Evolutionary conservation across 2,797 vertebrate genomes (phyloP), one percentile per base, ranked within the genome.

Genomic region (Gouania willdenowi): DNA sequence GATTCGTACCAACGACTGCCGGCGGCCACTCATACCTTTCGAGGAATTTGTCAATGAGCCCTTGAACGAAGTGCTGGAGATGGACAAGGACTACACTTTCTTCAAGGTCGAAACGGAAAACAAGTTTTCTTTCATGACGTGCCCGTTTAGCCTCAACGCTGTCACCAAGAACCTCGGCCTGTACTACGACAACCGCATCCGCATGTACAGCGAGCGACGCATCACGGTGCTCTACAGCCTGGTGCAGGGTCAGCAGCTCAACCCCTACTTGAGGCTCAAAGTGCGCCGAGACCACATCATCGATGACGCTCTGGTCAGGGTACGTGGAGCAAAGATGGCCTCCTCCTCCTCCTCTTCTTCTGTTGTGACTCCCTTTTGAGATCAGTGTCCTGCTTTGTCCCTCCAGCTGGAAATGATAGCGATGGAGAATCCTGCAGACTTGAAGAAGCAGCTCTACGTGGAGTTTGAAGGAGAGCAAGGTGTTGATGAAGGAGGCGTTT

Each of bases 71-170:
- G 96, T 97, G 63, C 86, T 99, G 69, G 97, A 99, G 84, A 98
- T 99, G 97, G 96, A 99, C 89, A 99, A 98, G 81, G 97, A 99
- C 86, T 99, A 98, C 64, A 98, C 96, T 38, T 98, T 98, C 83
- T 99, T 98, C 86, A 99, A 98, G 81, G 97, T 98, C 56, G 96
- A 99, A 77, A 96, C 96, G 0, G 97, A 99, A 58, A 98, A 97
- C 75, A 98, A 98, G 79, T 99, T 99, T 86, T 98, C 97, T 35
- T 99, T 99, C 75, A 98, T 99, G 97, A 99, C 94, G 8, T 99
- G 97, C 57, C 95, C 97, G 12, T 99, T 99, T 77, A 94, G 99
- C 79, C 82, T 99, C 47, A 99, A 98, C 27, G 92, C 97, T 19
- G 97, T 99, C 82, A 99, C 97, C 58, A 99, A 98, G 90, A 99